Evolutionary conservation across 2,113 vertebrate species (phyloP).

Genomic region (Brevimyrus niger): DNA sequence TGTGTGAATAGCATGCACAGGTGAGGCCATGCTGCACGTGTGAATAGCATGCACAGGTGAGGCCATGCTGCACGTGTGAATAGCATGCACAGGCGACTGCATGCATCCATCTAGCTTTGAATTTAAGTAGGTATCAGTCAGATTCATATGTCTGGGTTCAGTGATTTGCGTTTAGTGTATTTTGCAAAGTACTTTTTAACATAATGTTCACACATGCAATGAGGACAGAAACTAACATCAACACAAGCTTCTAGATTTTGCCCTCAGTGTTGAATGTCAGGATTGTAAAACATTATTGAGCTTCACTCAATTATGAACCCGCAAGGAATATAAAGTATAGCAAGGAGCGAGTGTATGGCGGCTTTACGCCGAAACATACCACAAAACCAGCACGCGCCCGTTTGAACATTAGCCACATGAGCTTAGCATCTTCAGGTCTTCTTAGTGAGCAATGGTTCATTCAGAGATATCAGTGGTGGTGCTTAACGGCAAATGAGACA

Average conservation of each 20-base stretch:
- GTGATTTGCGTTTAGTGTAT: background rate
- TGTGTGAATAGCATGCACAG: too few relatives aligned
- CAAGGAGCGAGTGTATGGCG: background rate
- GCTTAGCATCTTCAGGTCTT: background rate
- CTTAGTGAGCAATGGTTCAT: background rate
- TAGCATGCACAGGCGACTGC: background rate
- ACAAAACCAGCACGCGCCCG: background rate
- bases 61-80: too few relatives aligned
- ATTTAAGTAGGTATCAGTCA: background rate
- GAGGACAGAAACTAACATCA: background rate
- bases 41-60: too few relatives aligned
- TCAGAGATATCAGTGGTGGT: background rate
- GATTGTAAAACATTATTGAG: background rate
- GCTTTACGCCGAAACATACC: background rate
- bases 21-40: background rate
- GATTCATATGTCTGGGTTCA: background rate
- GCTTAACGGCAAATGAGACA: background rate
- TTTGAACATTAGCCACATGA: conserved; percentile 6
- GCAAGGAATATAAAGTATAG: background rate
- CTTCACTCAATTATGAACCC: background rate
- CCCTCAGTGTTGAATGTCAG: background rate
- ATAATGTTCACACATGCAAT: background rate
- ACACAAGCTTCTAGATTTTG: background rate
- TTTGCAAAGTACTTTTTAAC: background rate
- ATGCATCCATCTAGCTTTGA: background rate